These are phyloP conservation scores for Phrynosoma platyrhinos DNA, from an alignment of 2,113 vertebrate genomes.

Conservation along the genomic window DNA sequence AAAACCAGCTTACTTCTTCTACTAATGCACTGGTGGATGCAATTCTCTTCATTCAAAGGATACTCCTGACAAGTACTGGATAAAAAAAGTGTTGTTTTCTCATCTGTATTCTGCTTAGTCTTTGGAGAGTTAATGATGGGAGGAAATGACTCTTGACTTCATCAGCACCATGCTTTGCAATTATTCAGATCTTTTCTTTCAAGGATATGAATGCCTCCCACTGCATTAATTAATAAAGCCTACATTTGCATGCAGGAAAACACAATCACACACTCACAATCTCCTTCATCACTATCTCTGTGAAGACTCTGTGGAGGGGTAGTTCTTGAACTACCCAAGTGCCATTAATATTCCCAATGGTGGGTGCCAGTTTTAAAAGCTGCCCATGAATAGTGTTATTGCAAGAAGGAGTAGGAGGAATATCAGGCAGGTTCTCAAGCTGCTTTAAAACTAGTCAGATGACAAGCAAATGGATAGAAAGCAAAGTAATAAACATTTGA, in stretches of 20 bases:
- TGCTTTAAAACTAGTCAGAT: not conserved
- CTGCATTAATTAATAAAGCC: not conserved
- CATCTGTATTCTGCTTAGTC: slow-evolving; percentile 16
- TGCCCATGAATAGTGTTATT: not conserved
- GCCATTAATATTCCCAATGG: not conserved
- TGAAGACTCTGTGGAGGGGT: not conserved
- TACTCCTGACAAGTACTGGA: slow-evolving; percentile 28
- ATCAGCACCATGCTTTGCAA: slow-evolving; percentile 4
- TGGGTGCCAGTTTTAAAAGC: not conserved
- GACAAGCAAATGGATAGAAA: too few species aligned
- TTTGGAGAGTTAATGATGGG: not conserved
- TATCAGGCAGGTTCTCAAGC: not conserved
- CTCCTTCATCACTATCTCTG: not conserved
- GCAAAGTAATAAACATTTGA: too few species aligned
- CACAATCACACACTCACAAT: not conserved
- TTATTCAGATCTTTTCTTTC: slow-evolving; percentile 41
- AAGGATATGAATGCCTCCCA: slow-evolving; percentile 3
- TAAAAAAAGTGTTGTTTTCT: slow-evolving; percentile 7
- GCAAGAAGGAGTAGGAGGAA: not conserved
- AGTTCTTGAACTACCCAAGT: not conserved
- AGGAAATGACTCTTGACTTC: slow-evolving; percentile 3
- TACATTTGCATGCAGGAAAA: not conserved
- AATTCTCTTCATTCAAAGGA: not conserved
- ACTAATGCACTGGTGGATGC: slow-evolving; percentile 24
- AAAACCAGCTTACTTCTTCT: slow-evolving; percentile 30